A percentile compares a stretch with the other conserved stretches of the same genome.
phyloP scores from a whole-genome alignment of 2,888 invertebrate genomes.

The Agonopterix subpropinquella region DNA sequence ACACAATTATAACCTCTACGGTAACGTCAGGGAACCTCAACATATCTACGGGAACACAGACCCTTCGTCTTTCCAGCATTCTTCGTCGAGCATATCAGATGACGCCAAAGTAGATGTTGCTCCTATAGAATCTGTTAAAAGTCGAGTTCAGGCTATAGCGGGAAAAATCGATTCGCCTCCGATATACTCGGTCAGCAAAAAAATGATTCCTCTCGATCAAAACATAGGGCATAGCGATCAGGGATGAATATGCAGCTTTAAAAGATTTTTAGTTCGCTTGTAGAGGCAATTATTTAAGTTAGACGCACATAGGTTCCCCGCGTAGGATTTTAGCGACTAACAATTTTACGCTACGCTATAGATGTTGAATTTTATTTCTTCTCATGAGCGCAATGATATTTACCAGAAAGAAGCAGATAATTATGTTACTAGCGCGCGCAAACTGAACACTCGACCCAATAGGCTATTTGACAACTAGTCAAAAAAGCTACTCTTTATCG shows the following conservation, averaged over 20 bases:
- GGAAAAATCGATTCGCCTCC: slow-evolving; percentile 58
- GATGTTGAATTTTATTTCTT: slow-evolving; percentile 7
- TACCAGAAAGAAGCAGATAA: too few species aligned
- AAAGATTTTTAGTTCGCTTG: slow-evolving; percentile 37
- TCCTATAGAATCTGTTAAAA: slow-evolving; percentile 61
- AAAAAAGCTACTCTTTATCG: too few species aligned
- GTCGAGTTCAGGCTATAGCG: slow-evolving; percentile 57
- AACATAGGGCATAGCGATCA: slow-evolving; percentile 45
- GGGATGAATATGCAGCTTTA: slow-evolving; percentile 36
- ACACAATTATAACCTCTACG: slow-evolving; percentile 65
- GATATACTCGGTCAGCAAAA: slow-evolving; percentile 65
- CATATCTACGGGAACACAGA: slow-evolving; percentile 67
- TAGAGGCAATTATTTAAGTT: slow-evolving; percentile 35
- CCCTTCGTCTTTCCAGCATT: slow-evolving; percentile 37
- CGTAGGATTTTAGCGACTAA: too few species aligned
- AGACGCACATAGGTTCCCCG: not conserved
- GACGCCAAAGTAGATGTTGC: slow-evolving; percentile 55
- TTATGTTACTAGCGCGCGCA: too few species aligned
- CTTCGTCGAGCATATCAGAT: slow-evolving; percentile 39
- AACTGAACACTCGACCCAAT: too few species aligned
- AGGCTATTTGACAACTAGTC: too few species aligned
- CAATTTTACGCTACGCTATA: not conserved
- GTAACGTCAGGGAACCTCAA: slow-evolving; percentile 58
- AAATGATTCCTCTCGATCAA: slow-evolving; percentile 54
- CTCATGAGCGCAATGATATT: too few species aligned